Evolutionary conservation across 2,113 vertebrate species (phyloP).

Genomic region (Limnothrissa miodon): DNA sequence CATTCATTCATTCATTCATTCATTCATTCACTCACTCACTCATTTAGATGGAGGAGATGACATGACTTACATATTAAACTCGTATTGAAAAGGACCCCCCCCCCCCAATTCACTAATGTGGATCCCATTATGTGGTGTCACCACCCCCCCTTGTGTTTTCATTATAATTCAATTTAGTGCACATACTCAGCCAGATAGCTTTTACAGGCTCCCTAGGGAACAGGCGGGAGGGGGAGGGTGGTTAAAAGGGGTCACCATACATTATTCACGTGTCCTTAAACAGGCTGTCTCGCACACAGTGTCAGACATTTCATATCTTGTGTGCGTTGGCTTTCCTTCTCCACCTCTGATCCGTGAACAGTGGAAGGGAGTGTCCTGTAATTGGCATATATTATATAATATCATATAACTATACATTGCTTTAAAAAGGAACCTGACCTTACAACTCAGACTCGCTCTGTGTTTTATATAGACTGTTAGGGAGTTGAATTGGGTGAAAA

Average conservation of each 20-base stretch:
- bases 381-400: not conserved
- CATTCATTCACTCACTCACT: not conserved
- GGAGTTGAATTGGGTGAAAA: not conserved
- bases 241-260: slow-evolving; percentile 37
- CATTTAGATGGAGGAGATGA: slow-evolving; percentile 5
- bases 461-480: not conserved
- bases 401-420: no score
- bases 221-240: not conserved
- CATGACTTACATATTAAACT: slow-evolving; percentile 26
- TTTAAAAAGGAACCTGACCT: not conserved
- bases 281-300: slow-evolving; percentile 28
- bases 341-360: not conserved
- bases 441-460: not conserved
- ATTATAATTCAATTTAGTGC: slow-evolving; percentile 65
- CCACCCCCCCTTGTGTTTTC: slow-evolving; percentile 51
- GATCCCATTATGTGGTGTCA: slow-evolving; percentile 17
- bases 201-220: slow-evolving; percentile 56
- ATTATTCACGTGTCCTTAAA: slow-evolving; percentile 62
- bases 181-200: slow-evolving; percentile 50
- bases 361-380: not conserved
- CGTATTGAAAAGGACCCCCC: slow-evolving; percentile 34
- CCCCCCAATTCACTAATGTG: slow-evolving; percentile 40
- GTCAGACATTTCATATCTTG: not conserved
- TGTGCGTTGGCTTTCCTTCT: not conserved
- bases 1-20: no score